Base-by-base conservation (phyloP, 2,113 vertebrate species). In the Pedetes capensis region DNA sequence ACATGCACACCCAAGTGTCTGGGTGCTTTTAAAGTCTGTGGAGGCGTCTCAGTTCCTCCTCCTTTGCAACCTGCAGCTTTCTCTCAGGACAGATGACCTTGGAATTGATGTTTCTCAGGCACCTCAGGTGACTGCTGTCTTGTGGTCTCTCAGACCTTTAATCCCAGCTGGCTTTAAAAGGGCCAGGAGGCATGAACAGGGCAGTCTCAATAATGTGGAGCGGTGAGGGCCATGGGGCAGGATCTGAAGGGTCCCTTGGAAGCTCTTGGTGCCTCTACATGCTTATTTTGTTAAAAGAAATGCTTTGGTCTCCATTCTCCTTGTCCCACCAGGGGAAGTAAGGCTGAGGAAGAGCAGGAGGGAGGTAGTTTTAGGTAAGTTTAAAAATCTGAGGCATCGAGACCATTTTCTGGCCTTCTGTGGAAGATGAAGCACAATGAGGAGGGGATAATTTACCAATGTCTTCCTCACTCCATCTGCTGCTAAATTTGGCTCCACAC, bases 11-110 rank as follows among this genome's bases (percentile, higher is more conserved):
- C 3, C 1, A 3, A 10, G 66, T 49, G 76, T 47, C 3, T 3
- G 16, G 12, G 37, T 14, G 37, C 39, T 42, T 71, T 3, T 44
- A 47, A 22, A 27, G 34, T 42, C 39, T 8, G 22, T 3, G 1
- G 44, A 44, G 66, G 20, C 0, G 5, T n/a, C 47, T 53, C 0
- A 4, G 0, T 39, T 49, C 6, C 44, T n/a, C 0, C 13, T 6
- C 7, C 34, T 13, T 83, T 51, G 49, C 68, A 25, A 3, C 25
- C 27, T 1, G 4, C 2, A 4, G 16, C 29, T 59, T 55, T 49
- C 49, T 82, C 5, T 23, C 11, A 25, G 34, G 39, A 57, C 71
- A 61, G 78, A 47, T 57, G 20, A 5, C 8, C 49, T 37, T 34
- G 6, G 34, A 18, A 18, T 29, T 8, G 2, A 9, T 25, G 49